Conservation (phyloP, 1,140 invertebrate species). For the Euglossa dilemma region DNA sequence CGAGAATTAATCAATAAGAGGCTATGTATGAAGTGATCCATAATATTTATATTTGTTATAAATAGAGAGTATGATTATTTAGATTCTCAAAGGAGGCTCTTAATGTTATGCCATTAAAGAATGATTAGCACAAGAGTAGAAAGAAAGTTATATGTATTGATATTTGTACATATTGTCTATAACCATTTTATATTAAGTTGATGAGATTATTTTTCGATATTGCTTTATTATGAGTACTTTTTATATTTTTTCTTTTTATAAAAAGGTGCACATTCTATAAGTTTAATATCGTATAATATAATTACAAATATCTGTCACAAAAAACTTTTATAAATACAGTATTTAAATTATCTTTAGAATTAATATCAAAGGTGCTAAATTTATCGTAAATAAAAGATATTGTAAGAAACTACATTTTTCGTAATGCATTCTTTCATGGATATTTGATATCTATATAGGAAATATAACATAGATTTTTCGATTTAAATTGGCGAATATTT, state of each 20-base stretch:
- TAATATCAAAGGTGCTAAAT: slow-evolving; percentile 32
- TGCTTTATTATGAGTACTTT: slow-evolving; percentile 13
- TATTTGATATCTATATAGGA: background rate
- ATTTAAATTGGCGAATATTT: background rate
- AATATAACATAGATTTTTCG: background rate
- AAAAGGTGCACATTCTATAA: background rate
- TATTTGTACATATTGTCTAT: slow-evolving; percentile 6
- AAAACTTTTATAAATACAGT: slow-evolving; percentile 25
- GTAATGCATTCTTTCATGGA: background rate
- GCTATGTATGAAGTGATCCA: background rate
- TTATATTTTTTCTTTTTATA: slow-evolving; percentile 27
- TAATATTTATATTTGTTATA: slow-evolving; percentile 34
- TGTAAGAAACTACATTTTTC: background rate
- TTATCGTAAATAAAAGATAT: slow-evolving; percentile 9
- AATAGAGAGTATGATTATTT: slow-evolving; percentile 8
- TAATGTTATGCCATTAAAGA: background rate
- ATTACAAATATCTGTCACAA: slow-evolving; percentile 5
- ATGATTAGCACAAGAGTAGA: slow-evolving; percentile 8
- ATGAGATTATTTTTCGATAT: slow-evolving; percentile 25
- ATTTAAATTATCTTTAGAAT: slow-evolving; percentile 3
- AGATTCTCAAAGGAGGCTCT: background rate
- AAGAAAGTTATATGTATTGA: background rate
- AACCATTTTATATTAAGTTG: slow-evolving; percentile 17
- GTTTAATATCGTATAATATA: slow-evolving; percentile 7
- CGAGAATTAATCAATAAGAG: slow-evolving; percentile 14